phyloP scores from a whole-genome alignment of 1,140 invertebrate genomes.

The Piezodorus guildinii region DNA sequence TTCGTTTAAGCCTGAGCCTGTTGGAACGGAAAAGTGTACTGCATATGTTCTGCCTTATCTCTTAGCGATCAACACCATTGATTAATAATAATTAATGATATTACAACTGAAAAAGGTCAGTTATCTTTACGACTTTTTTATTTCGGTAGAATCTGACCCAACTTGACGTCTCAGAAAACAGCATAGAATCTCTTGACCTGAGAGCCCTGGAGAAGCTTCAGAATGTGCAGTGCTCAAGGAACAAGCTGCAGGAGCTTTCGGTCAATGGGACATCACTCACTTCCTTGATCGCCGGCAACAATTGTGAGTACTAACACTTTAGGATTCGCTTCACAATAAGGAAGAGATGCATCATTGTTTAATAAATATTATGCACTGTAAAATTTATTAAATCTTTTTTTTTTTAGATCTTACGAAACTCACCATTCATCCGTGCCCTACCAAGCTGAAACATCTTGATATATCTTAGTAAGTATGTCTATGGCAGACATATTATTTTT shows the following conservation, averaged over 20 bases:
- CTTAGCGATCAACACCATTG: too few relatives aligned
- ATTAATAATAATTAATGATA: too few relatives aligned
- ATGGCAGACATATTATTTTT: background rate
- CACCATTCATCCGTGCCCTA: constrained; percentile 48
- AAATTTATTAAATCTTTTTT: constrained; percentile 23
- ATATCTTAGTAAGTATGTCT: constrained; percentile 50
- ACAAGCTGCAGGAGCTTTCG: constrained; percentile 52
- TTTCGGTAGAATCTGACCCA: constrained; percentile 50
- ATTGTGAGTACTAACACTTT: constrained; percentile 45
- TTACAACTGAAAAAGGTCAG: too few relatives aligned
- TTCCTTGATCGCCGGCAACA: constrained; percentile 59
- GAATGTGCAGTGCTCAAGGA: constrained; percentile 57
- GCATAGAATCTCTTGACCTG: constrained; percentile 59
- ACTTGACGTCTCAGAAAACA: constrained; percentile 67
- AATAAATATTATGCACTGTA: too few relatives aligned
- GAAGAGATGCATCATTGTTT: too few relatives aligned
- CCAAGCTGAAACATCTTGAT: constrained; percentile 58
- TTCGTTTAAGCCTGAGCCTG: too few relatives aligned
- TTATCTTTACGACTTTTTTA: background rate
- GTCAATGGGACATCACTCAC: constrained; percentile 52
- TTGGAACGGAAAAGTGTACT: too few relatives aligned
- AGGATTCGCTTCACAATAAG: too few relatives aligned
- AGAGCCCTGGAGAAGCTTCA: constrained; percentile 55
- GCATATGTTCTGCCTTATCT: too few relatives aligned
- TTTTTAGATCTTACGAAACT: constrained; percentile 53